Evolutionary conservation across 92 coral and sea anemone species (phyloP).

Genomic region (Anthopleura xanthogrammica): DNA sequence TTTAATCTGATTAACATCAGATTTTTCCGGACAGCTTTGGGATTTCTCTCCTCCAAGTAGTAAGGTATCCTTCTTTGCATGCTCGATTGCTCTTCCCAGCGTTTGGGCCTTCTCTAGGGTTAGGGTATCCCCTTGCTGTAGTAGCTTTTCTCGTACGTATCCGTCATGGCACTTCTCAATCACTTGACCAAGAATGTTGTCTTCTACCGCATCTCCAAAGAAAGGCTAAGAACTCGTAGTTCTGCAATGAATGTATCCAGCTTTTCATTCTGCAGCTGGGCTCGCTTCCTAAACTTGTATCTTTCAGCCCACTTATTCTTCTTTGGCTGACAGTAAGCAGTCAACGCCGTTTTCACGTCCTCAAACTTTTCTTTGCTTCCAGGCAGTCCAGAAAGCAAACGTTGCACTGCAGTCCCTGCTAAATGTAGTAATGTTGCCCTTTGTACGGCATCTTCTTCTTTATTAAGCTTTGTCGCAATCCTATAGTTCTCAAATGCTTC

Average conservation of each 20-base stretch:
- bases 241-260: slow-evolving; percentile 22
- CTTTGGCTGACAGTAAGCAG: slow-evolving; percentile 12
- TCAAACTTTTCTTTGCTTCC: slow-evolving; percentile 24
- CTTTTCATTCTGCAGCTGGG: slow-evolving; percentile 17
- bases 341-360: slow-evolving; percentile 13
- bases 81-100: slow-evolving; percentile 16
- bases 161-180: background rate
- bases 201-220: slow-evolving; percentile 19
- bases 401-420: slow-evolving; percentile 28
- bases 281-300: slow-evolving; percentile 28
- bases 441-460: slow-evolving; percentile 27
- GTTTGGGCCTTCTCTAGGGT: slow-evolving; percentile 28
- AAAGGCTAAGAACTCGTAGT: slow-evolving; percentile 7
- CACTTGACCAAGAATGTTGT: slow-evolving; percentile 26
- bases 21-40: background rate
- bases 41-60: background rate
- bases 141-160: background rate
- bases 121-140: background rate
- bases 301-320: slow-evolving; percentile 31
- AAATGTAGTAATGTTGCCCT: slow-evolving; percentile 24
- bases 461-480: slow-evolving; percentile 27
- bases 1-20: background rate
- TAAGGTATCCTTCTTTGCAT: background rate
- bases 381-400: slow-evolving; percentile 22
- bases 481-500: background rate